These are phyloP conservation scores for Bucco capensis DNA, from an alignment of 2,113 vertebrate genomes.

Conservation along the genomic window DNA sequence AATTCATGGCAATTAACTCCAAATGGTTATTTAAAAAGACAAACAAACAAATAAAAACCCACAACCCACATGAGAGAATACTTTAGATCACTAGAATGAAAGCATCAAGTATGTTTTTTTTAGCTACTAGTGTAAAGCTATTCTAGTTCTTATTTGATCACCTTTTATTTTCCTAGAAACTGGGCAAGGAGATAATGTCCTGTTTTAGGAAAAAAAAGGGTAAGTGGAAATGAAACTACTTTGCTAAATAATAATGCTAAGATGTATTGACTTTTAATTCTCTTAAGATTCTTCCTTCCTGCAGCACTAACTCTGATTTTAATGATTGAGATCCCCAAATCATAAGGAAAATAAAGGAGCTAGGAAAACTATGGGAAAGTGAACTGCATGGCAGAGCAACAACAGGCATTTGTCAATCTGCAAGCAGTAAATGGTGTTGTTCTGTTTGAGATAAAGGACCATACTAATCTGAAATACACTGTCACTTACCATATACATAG, in stretches of 20 bases:
- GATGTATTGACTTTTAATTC: not conserved
- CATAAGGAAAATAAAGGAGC: not conserved
- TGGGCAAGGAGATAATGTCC: not conserved
- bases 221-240: not conserved
- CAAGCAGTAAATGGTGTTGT: not conserved
- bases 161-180: not conserved
- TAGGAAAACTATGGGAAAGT: not conserved
- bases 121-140: not conserved
- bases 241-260: not conserved
- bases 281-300: not conserved
- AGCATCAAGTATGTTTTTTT: not conserved
- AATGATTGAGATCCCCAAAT: not conserved
- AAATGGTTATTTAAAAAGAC: not conserved
- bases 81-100: not conserved
- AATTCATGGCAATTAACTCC: not conserved
- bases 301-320: not conserved
- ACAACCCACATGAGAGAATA: not conserved
- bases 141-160: not conserved
- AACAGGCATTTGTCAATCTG: not conserved
- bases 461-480: not conserved
- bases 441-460: not conserved
- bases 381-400: not conserved
- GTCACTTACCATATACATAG: constrained; percentile 96
- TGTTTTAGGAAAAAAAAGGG: not conserved
- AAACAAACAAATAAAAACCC: not conserved